A percentile compares a stretch with the other conserved stretches of the same genome.
phyloP scores from a whole-genome alignment of 2,888 invertebrate genomes.

The Synanthedon tipuliformis region DNA sequence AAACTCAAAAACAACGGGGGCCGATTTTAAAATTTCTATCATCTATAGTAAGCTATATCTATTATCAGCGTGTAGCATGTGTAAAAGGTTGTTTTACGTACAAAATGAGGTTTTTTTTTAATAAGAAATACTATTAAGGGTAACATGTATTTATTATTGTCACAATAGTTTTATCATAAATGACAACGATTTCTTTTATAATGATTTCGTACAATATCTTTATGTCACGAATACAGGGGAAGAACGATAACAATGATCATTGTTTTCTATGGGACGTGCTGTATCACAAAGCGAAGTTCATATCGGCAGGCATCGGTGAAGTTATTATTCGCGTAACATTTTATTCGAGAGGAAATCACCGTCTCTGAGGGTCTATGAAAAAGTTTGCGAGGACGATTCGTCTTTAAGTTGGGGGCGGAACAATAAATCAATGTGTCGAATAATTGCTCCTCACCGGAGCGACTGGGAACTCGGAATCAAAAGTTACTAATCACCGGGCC shows the following conservation, averaged over 20 bases:
- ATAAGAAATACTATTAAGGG: no score
- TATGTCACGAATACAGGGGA: neutral
- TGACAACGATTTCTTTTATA: no score
- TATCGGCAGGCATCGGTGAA: slow-evolving; percentile 30
- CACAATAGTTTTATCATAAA: no score
- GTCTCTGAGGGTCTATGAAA: slow-evolving; percentile 26
- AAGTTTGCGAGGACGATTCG: slow-evolving; percentile 28
- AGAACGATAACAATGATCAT: neutral
- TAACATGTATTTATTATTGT: no score
- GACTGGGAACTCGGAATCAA: slow-evolving; percentile 45
- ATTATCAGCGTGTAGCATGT: no score
- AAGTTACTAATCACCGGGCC: slow-evolving; percentile 61
- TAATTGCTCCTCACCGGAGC: slow-evolving; percentile 56
- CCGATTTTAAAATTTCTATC: no score
- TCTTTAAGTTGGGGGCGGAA: slow-evolving; percentile 38
- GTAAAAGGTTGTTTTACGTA: no score
- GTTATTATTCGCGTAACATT: slow-evolving; percentile 46
- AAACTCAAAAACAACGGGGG: no score
- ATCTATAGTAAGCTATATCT: no score
- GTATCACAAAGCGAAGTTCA: slow-evolving; percentile 40
- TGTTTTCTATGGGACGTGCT: slow-evolving; percentile 25
- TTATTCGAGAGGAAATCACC: slow-evolving; percentile 36
- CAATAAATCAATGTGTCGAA: slow-evolving; percentile 69
- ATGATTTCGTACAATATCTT: neutral
- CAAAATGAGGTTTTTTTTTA: no score